phyloP scores from a whole-genome alignment of 2,888 invertebrate genomes.

The Rambutsinella grinnellia region DNA sequence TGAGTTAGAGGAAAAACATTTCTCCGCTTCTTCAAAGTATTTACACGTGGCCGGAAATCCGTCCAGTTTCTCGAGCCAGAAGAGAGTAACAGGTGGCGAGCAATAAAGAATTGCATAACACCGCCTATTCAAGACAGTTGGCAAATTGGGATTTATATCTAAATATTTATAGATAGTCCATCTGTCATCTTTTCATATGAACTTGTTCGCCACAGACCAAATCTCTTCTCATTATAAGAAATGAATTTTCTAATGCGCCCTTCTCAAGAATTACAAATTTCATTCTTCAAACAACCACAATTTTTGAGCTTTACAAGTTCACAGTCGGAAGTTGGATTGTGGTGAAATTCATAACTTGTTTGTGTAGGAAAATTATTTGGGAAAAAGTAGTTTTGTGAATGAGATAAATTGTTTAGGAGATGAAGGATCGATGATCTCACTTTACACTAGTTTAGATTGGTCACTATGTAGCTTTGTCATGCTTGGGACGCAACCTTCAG shows the following conservation, averaged over 20 bases:
- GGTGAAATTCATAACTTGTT: conserved; percentile 5
- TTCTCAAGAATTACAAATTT: neutral
- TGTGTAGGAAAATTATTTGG: neutral
- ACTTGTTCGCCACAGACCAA: neutral
- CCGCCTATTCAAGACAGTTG: neutral
- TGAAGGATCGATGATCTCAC: conserved; percentile 12
- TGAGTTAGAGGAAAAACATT: too few relatives aligned
- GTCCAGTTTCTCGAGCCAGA: neutral
- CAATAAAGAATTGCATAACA: too few relatives aligned
- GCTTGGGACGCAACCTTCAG: conserved; percentile 20
- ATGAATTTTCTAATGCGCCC: too few relatives aligned
- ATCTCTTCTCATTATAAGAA: too few relatives aligned
- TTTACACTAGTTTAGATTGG: neutral
- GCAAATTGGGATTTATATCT: neutral
- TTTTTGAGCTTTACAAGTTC: neutral
- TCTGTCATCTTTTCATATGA: neutral
- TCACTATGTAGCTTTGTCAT: neutral
- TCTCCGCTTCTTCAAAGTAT: too few relatives aligned
- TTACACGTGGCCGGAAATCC: conserved; percentile 4
- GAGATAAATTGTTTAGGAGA: neutral
- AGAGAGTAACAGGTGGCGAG: neutral
- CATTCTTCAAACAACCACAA: too few relatives aligned
- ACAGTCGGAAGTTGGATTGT: neutral
- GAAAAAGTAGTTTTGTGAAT: conserved; percentile 8
- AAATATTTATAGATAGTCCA: too few relatives aligned